Percentiles rank a stretch among this genome's conserved stretches.
Evolutionary conservation across 2,888 invertebrate genomes (phyloP).

Genomic region (Caenorhabditis imperialis): DNA sequence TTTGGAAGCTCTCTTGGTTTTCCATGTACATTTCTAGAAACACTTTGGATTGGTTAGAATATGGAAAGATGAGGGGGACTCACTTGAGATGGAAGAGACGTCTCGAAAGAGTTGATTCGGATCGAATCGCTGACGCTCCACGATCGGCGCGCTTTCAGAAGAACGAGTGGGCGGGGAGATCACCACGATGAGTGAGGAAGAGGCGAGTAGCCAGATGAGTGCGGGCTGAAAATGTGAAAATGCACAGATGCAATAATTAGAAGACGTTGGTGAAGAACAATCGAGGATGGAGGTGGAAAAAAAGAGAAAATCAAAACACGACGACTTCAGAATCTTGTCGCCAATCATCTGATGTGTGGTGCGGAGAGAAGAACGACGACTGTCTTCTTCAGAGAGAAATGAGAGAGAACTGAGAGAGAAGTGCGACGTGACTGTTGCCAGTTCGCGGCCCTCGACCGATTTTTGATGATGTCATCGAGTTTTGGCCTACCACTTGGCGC

Average conservation of each 20-base stretch:
- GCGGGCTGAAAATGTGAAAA: constrained; percentile 37
- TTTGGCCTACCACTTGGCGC: constrained; percentile 13
- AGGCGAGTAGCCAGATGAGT: constrained; percentile 43
- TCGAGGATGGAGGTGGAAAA: neutral
- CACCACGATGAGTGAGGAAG: constrained; percentile 38
- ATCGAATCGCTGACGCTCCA: too few relatives aligned
- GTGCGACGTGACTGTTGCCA: constrained; percentile 42
- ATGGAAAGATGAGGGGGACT: too few relatives aligned
- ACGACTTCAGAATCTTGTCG: too few relatives aligned
- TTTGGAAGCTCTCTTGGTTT: neutral
- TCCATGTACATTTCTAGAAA: constrained; percentile 32
- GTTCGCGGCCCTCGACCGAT: constrained; percentile 21
- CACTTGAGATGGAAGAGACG: too few relatives aligned
- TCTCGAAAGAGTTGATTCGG: too few relatives aligned
- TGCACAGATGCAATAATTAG: neutral
- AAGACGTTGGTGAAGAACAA: neutral
- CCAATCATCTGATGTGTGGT: too few relatives aligned
- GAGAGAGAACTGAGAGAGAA: neutral
- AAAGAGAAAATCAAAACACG: too few relatives aligned
- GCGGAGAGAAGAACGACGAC: constrained; percentile 10
- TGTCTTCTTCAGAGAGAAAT: constrained; percentile 7
- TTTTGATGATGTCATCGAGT: constrained; percentile 43
- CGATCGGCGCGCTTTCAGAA: too few relatives aligned
- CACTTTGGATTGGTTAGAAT: neutral
- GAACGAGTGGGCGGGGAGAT: neutral